Percentiles rank a stretch among this genome's conserved stretches.
Evolutionary conservation across 2,888 invertebrate species (phyloP).

Genomic region (Perdita meconis): DNA sequence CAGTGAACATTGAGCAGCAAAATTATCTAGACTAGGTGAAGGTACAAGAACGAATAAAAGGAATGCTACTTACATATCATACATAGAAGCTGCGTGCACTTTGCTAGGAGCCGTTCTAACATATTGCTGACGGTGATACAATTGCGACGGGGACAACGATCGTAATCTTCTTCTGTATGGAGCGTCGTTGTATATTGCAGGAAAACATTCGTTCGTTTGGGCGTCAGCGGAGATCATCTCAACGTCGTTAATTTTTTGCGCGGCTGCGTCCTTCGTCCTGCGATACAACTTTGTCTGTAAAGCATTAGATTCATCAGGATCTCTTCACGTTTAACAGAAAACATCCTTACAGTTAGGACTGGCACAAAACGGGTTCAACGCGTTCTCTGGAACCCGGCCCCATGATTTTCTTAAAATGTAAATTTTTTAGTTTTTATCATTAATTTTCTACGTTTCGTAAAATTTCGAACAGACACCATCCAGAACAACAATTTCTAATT

Average conservation of each 20-base stretch:
- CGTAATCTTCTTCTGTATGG: slow-evolving; percentile 65
- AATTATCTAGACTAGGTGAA: neutral
- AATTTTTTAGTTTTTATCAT: no score
- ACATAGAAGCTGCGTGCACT: slow-evolving; percentile 60
- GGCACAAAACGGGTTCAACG: no score
- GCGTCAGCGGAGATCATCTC: slow-evolving; percentile 47
- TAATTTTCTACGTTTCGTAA: no score
- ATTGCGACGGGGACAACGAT: slow-evolving; percentile 66
- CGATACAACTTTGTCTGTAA: slow-evolving; percentile 50
- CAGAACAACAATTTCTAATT: no score
- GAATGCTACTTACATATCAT: slow-evolving; percentile 63
- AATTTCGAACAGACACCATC: no score
- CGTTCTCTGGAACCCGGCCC: no score
- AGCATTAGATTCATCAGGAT: neutral
- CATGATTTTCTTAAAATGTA: no score
- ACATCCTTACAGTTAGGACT: no score
- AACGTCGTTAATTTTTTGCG: slow-evolving; percentile 42
- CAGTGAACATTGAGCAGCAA: no score
- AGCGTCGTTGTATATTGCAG: slow-evolving; percentile 31
- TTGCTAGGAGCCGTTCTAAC: slow-evolving; percentile 37
- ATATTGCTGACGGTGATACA: slow-evolving; percentile 51
- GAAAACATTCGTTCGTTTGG: slow-evolving; percentile 44
- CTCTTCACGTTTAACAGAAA: no score
- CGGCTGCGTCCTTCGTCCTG: slow-evolving; percentile 44
- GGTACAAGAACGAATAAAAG: neutral